Evolutionary conservation across 2,113 vertebrate genomes (phyloP).

Genomic region (Dolichallabes microphthalmus): DNA sequence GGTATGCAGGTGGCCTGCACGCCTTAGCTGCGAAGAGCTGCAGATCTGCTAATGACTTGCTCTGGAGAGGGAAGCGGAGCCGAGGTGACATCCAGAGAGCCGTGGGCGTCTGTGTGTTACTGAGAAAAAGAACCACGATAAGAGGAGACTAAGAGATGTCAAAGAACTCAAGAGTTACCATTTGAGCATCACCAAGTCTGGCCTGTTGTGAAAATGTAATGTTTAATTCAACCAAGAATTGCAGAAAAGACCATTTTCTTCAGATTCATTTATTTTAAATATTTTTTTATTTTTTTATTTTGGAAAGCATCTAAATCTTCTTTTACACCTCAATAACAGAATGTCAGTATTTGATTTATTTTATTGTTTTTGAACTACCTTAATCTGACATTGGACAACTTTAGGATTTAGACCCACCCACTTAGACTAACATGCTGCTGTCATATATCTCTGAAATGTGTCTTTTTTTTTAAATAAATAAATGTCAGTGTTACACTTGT

Average conservation of each 20-base stretch:
- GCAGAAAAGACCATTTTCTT: background rate
- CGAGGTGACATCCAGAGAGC: conserved; percentile 27
- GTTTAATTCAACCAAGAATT: background rate
- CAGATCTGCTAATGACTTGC: conserved; percentile 51
- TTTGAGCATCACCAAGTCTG: background rate
- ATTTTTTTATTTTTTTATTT: no score
- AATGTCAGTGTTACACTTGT: no score
- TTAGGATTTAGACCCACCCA: background rate
- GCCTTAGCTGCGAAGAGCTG: conserved; percentile 28
- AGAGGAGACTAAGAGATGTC: conserved; percentile 20
- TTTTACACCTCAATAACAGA: background rate
- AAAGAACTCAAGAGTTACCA: conserved; percentile 1
- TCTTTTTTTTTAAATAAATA: background rate
- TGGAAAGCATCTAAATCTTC: background rate
- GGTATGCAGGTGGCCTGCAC: conserved; percentile 40
- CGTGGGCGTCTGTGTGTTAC: conserved; percentile 40
- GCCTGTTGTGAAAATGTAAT: background rate
- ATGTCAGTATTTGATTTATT: background rate
- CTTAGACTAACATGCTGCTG: background rate
- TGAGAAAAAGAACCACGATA: conserved; percentile 42
- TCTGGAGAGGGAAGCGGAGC: conserved; percentile 20
- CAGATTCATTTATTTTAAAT: background rate
- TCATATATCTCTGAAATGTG: background rate
- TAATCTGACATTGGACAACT: background rate
- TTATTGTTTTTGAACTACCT: background rate